Evolutionary conservation across 2,113 vertebrate genomes (phyloP).

Genomic region (Chaetorhynchus papuensis): DNA sequence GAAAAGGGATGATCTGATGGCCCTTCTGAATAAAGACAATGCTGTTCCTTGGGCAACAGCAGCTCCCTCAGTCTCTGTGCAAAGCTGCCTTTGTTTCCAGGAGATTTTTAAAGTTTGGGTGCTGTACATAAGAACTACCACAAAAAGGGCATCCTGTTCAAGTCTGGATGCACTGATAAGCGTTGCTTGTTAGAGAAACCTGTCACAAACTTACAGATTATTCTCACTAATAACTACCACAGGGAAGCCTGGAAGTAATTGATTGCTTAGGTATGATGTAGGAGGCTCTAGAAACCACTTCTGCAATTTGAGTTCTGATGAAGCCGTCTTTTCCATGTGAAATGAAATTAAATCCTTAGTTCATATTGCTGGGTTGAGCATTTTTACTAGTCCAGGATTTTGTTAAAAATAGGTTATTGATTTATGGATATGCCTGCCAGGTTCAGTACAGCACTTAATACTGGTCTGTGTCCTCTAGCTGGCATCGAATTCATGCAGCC

Average conservation of each 20-base stretch:
- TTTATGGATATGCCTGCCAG: neutral
- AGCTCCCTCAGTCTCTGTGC: neutral
- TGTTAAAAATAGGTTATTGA: neutral
- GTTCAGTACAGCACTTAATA: neutral
- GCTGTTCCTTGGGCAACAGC: neutral
- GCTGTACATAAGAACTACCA: neutral
- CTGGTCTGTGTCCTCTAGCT: neutral
- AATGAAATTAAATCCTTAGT: neutral
- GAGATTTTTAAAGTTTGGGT: neutral
- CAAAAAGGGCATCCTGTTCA: neutral
- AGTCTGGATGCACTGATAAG: neutral
- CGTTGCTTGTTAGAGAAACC: neutral
- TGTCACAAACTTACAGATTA: fast-evolving
- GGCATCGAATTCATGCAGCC: neutral
- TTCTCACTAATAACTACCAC: neutral
- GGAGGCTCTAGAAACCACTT: neutral
- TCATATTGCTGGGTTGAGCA: neutral
- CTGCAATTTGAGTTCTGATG: neutral
- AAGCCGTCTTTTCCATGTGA: neutral
- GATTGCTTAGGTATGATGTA: neutral
- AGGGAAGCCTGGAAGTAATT: neutral
- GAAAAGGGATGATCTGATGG: neutral
- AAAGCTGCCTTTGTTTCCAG: neutral
- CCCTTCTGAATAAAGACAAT: neutral
- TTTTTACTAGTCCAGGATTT: neutral